Conservation (phyloP, 1,140 invertebrate species). For the Pseudomyrmex dendroicus region DNA sequence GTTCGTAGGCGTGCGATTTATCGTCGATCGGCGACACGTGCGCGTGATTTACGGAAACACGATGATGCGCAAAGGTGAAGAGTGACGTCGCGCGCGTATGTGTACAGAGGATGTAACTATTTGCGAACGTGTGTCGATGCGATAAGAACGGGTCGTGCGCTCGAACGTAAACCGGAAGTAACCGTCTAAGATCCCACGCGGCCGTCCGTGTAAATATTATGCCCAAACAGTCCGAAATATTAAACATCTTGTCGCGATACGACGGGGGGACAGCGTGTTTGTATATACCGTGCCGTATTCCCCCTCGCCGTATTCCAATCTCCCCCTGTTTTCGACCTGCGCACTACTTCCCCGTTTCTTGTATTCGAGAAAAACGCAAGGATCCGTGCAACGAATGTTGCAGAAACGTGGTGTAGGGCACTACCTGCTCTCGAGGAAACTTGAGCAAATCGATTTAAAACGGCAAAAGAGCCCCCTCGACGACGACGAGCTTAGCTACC, state of each 20-base stretch:
- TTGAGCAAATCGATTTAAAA: constrained; percentile 83
- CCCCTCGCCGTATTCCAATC: constrained; percentile 9
- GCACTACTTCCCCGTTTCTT: background rate
- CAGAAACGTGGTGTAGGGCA: constrained; percentile 58
- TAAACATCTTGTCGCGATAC: constrained; percentile 77
- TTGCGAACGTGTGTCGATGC: constrained; percentile 61
- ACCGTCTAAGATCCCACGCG: constrained; percentile 63
- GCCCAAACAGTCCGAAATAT: constrained; percentile 77
- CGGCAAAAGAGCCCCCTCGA: constrained; percentile 72
- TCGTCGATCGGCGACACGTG: constrained; percentile 46
- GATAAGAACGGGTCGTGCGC: constrained; percentile 51
- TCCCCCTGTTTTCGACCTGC: background rate
- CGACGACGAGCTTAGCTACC: constrained; percentile 37
- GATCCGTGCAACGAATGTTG: constrained; percentile 42
- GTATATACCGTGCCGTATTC: constrained; percentile 63
- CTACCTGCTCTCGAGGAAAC: constrained; percentile 80
- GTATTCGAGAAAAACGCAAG: constrained; percentile 44
- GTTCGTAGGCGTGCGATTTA: background rate
- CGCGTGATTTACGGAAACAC: constrained; percentile 32
- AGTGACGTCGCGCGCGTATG: constrained; percentile 5
- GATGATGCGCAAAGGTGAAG: background rate
- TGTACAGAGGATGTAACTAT: constrained; percentile 58
- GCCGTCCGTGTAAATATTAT: constrained; percentile 78
- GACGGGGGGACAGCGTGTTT: constrained; percentile 66
- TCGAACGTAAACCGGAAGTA: constrained; percentile 66